Evolutionary conservation across 2,113 vertebrate genomes (phyloP).

Genomic region (Corythornis madagascariensis): DNA sequence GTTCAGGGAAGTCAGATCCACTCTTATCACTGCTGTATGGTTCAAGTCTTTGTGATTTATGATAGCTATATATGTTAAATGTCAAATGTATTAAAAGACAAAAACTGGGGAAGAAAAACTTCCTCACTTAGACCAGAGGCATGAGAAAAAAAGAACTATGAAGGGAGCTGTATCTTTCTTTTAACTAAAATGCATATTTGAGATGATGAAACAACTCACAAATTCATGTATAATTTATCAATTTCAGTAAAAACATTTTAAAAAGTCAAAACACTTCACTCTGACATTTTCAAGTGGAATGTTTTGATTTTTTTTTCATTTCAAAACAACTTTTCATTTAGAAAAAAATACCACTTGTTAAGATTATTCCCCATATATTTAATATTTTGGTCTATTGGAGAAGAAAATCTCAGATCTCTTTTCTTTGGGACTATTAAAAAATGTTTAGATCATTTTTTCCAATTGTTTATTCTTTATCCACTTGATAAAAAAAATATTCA

Average conservation of each 20-base stretch:
- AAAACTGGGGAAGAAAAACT: neutral
- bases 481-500: neutral
- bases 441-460: neutral
- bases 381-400: neutral
- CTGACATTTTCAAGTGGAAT: constrained; percentile 57
- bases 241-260: constrained; percentile 41
- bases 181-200: constrained; percentile 28
- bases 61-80: constrained; percentile 8
- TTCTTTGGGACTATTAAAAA: neutral
- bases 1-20: neutral
- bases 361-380: neutral
- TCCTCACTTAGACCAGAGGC: neutral
- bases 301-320: constrained; percentile 54
- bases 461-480: neutral
- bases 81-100: constrained; percentile 14
- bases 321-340: constrained; percentile 58
- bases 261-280: constrained; percentile 66
- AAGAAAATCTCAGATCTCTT: neutral
- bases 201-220: constrained; percentile 48
- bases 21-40: neutral
- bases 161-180: constrained; percentile 15
- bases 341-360: constrained; percentile 17
- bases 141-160: neutral
- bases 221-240: constrained; percentile 64
- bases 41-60: neutral